Percentiles rank a stretch among this genome's conserved stretches.
Conservation (phyloP, 2,113 vertebrate genomes). For the Anolis sagrei region DNA sequence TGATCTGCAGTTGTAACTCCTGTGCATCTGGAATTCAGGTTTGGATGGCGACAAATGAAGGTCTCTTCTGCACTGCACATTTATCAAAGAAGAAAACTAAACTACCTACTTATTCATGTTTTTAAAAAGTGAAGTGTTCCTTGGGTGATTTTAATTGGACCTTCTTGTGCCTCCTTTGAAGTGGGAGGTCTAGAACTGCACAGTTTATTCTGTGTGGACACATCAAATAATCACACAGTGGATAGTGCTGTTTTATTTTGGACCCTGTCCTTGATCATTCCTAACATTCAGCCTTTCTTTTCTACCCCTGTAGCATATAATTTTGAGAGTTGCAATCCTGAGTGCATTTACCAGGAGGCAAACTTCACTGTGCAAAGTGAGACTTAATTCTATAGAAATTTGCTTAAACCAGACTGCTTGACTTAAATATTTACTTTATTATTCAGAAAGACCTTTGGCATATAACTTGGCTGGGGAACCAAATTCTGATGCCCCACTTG, state of each 20-base stretch:
- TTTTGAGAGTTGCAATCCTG: too few relatives aligned
- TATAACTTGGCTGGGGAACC: too few relatives aligned
- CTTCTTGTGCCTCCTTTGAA: not conserved
- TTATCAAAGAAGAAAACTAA: too few relatives aligned
- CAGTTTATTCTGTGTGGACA: not conserved
- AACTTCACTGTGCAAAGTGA: too few relatives aligned
- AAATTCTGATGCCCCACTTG: too few relatives aligned
- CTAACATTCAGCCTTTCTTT: not conserved
- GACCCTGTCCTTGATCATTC: not conserved
- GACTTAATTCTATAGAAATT: too few relatives aligned
- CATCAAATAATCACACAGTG: not conserved
- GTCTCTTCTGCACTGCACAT: too few relatives aligned
- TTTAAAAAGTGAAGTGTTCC: not conserved
- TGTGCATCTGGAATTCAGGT: not conserved
- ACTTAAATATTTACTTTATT: too few relatives aligned
- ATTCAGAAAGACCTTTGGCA: too few relatives aligned
- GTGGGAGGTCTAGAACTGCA: not conserved
- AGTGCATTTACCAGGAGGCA: too few relatives aligned
- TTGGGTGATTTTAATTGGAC: not conserved
- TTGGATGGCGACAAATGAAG: not conserved
- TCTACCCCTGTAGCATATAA: not conserved
- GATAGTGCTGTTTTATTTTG: not conserved
- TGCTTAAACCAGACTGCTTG: too few relatives aligned
- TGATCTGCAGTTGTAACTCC: not conserved
- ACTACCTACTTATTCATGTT: too few relatives aligned